Conservation (phyloP, 2,113 vertebrate species). For the Hypanus sabinus region DNA sequence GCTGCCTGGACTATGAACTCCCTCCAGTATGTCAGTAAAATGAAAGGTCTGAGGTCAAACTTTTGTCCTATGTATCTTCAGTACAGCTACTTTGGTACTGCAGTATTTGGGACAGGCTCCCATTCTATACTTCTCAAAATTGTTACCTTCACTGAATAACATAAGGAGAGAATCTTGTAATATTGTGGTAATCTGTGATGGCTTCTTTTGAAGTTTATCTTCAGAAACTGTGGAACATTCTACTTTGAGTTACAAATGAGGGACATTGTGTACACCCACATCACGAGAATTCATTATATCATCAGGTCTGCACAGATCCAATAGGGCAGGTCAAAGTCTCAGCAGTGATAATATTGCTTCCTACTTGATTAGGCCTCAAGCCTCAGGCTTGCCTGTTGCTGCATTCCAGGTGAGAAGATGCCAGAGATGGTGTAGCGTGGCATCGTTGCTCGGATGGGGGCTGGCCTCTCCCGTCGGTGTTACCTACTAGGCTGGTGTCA, state of each 20-base stretch:
- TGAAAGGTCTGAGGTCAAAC: background rate
- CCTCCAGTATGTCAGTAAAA: background rate
- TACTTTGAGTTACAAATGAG: background rate
- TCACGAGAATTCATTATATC: background rate
- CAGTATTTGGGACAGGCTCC: background rate
- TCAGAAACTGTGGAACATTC: background rate
- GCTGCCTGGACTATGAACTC: background rate
- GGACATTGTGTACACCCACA: background rate
- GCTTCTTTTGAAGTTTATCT: background rate
- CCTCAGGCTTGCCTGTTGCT: too few relatives aligned
- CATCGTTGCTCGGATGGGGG: too few relatives aligned
- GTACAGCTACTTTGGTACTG: background rate
- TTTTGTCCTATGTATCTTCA: background rate
- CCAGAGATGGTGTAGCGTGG: too few relatives aligned
- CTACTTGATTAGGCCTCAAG: background rate
- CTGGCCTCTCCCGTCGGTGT: too few relatives aligned
- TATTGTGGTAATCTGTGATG: background rate
- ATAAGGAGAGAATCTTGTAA: background rate
- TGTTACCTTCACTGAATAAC: background rate
- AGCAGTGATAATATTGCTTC: background rate
- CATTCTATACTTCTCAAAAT: background rate
- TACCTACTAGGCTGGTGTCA: too few relatives aligned
- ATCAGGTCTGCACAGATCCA: background rate
- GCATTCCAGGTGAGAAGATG: too few relatives aligned
- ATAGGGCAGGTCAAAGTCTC: background rate